Evolutionary conservation across 1,140 invertebrate genomes (phyloP).

Genomic region (Frieseomelitta varia): DNA sequence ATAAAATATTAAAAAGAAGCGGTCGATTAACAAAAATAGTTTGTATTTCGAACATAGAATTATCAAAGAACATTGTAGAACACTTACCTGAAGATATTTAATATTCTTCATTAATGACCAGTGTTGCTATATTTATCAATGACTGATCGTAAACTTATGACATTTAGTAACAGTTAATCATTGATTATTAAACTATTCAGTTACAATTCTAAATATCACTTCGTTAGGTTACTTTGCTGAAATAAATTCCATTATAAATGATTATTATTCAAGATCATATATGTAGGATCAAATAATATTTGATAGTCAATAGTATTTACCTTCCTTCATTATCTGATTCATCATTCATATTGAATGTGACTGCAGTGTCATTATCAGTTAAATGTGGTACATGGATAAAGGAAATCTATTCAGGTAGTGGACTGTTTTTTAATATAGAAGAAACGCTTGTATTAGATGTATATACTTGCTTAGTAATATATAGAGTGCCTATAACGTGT

Average conservation of each 20-base stretch:
- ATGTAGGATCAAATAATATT: neutral
- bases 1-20: neutral
- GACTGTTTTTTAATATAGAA: neutral
- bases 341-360: neutral
- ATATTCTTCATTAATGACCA: neutral
- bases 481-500: constrained; percentile 54
- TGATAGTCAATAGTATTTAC: neutral
- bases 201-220: neutral
- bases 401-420: neutral
- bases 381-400: neutral
- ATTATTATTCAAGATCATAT: no score
- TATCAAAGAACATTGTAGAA: neutral
- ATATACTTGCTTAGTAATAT: constrained; percentile 45
- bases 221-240: no score
- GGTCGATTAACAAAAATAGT: neutral
- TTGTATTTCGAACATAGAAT: neutral
- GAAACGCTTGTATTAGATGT: constrained; percentile 5
- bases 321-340: neutral
- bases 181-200: neutral
- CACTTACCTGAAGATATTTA: neutral
- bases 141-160: neutral
- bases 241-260: no score
- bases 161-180: neutral
- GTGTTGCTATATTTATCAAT: neutral
- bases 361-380: neutral